Evolutionary conservation across 2,797 vertebrate genomes (phyloP).

Genomic region (Chelmon rostratus): DNA sequence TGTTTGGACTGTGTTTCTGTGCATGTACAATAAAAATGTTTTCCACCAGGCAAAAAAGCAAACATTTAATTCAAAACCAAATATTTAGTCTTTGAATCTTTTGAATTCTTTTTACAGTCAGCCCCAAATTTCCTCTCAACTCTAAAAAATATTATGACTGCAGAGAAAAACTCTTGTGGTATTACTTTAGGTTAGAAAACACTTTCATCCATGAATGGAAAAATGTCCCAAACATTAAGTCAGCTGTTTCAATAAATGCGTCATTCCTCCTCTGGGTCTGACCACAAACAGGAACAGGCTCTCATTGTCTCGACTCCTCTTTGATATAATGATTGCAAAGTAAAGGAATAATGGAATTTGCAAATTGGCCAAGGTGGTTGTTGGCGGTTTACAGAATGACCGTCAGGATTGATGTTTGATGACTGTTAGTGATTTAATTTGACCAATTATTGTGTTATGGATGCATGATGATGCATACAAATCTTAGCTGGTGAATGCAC

Average conservation of each 20-base stretch:
- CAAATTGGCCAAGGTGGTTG: background rate
- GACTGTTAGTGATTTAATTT: background rate
- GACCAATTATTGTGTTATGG: background rate
- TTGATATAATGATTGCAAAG: background rate
- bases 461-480: background rate
- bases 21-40: background rate
- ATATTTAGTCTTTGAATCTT: conserved; percentile 41
- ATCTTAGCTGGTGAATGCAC: background rate
- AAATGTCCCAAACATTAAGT: background rate
- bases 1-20: conserved; percentile 29
- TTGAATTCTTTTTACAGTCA: background rate
- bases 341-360: background rate
- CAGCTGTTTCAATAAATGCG: background rate
- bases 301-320: background rate
- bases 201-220: background rate
- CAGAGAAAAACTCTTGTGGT: background rate
- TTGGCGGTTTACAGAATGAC: background rate
- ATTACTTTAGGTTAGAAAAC: background rate
- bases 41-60: conserved; percentile 12
- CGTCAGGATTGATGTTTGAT: background rate
- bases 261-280: background rate
- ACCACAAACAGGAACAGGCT: background rate
- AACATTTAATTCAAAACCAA: conserved; percentile 17
- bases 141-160: conserved; percentile 19
- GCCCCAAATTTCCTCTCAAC: background rate